Evolutionary conservation across 2,888 invertebrate genomes (phyloP), one percentile per base, ranked within the genome.

Genomic region (Melitaea athalia): DNA sequence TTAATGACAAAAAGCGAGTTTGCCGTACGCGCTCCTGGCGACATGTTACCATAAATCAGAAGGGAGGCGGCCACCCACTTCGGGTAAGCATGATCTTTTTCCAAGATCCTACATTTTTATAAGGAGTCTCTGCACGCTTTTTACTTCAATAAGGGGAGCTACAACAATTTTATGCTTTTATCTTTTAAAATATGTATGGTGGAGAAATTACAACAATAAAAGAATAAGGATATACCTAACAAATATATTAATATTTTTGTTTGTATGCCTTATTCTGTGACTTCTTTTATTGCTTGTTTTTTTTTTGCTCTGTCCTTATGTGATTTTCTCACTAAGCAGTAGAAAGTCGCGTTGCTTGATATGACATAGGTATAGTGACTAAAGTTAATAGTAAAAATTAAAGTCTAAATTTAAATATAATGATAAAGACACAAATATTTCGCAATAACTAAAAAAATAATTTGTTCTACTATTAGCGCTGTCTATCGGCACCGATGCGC

Each of bases 1-100:
- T 87, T 87, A 89, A 91, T 89, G 90, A 90, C 87, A 89, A 90
- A 91, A 89, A 87, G 86, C 86, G 87, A 83, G 88, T 82, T 84
- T 83, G 81, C 81, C 83, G 86, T 86, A 85, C 85, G 84, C 81
- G 82, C 82, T 85, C 84, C 84, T 84, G 83, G 87, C 89, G 90
- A 92, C 93, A 90, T 87, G 88, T 91, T 88, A 84, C 91, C 88
- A 92, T 93, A 93, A 93, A 92, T 93, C 91, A 91, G 89, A 78
- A 82, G 89, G 90, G 89, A 85, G 82, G 81, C 78, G 81, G 83
- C 80, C 87, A 85, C 83, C 77, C 81, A 81, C 79, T 81, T 81
- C 76, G 81, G 75, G 78, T 76, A 82, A 85, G 90, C 89, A 91
- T 92, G 92, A 92, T 92, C 92, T 92, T 90, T 90, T 89, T 86